Conservation (phyloP, 2,797 vertebrate species). For the Pachyuromys duprasi region DNA sequence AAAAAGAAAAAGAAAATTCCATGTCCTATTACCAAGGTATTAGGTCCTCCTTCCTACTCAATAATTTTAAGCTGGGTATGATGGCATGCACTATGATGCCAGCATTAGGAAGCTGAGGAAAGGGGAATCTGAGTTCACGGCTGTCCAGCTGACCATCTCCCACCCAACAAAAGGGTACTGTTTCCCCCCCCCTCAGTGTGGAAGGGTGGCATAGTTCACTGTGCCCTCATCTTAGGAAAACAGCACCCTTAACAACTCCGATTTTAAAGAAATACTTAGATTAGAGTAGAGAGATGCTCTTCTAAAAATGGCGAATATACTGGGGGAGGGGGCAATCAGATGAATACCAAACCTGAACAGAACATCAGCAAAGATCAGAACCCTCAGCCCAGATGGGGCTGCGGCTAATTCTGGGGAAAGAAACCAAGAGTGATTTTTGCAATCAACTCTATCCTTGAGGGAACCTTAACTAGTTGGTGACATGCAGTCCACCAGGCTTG, state of each 20-base stretch:
- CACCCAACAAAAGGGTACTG: not conserved
- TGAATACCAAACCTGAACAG: not conserved
- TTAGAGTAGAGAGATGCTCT: not conserved
- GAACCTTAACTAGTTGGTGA: not conserved
- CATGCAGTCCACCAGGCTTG: not conserved
- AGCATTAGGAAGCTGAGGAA: not conserved
- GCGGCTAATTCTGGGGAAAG: not conserved
- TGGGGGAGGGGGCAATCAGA: not conserved
- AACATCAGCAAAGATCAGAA: not conserved
- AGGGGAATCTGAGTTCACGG: not conserved
- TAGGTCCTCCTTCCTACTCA: not conserved
- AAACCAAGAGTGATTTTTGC: slow-evolving; percentile 27
- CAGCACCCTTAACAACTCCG: not conserved
- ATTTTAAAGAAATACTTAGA: not conserved
- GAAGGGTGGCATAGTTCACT: not conserved
- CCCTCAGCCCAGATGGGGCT: not conserved
- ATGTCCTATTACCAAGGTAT: not conserved
- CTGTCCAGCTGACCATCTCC: not conserved
- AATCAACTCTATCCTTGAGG: not conserved
- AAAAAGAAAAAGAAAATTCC: not conserved
- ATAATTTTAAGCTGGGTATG: not conserved
- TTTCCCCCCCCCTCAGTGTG: not conserved
- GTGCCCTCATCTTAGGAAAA: not conserved
- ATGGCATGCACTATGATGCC: no score
- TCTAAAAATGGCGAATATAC: not conserved